phyloP scores from a whole-genome alignment of 1,140 invertebrate species.

The Heliconius congener region DNA sequence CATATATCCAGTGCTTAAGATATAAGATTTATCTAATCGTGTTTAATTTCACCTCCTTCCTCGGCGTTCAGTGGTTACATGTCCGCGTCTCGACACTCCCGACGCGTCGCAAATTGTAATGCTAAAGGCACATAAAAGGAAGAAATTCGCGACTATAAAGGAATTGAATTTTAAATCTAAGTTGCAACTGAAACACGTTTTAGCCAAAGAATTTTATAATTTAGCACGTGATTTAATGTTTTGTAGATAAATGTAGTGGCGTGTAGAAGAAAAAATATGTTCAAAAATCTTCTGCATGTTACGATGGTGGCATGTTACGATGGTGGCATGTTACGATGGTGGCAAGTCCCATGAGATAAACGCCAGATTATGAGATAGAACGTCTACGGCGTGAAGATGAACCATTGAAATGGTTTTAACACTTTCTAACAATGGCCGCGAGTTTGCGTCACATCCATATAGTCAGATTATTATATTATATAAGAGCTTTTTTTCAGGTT shows the following conservation, averaged over 20 bases:
- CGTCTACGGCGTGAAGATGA: no score
- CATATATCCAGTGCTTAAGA: no score
- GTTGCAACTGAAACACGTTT: neutral
- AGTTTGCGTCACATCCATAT: no score
- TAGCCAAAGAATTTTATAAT: slow-evolving; percentile 14
- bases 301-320: neutral
- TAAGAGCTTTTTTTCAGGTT: no score
- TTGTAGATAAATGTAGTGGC: neutral
- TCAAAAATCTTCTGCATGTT: neutral
- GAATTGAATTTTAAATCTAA: slow-evolving; percentile 25
- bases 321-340: no score
- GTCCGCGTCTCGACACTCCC: neutral
- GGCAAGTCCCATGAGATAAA: no score
- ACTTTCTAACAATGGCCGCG: no score
- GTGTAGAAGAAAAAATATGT: neutral
- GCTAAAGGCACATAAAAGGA: slow-evolving; percentile 25
- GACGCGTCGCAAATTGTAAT: slow-evolving; percentile 17
- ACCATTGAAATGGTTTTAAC: no score
- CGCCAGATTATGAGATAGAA: no score
- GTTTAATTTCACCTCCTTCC: neutral
- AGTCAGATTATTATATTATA: no score
- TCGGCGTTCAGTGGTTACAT: neutral
- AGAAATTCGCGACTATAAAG: slow-evolving; percentile 18
- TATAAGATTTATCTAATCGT: neutral
- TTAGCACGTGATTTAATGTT: slow-evolving; percentile 1